phyloP scores from a whole-genome alignment of 2,797 vertebrate genomes.

The Chelidonichthys spinosus region DNA sequence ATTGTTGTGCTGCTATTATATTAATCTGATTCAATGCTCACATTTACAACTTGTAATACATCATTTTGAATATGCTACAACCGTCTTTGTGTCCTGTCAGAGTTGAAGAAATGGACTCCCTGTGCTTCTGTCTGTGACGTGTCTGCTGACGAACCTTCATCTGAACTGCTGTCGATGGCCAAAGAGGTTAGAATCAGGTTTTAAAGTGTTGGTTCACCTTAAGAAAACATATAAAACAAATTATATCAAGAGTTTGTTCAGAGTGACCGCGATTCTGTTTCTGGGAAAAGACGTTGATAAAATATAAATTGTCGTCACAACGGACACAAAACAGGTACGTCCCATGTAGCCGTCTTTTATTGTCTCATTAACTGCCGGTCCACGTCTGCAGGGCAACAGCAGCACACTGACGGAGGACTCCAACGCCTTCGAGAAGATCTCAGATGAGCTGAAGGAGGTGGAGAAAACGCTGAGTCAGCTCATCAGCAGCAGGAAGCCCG shows the following conservation, averaged over 20 bases:
- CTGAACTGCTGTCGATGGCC: neutral
- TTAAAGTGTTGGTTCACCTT: neutral
- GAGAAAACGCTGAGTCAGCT: neutral
- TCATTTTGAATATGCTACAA: neutral
- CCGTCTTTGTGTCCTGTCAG: constrained; percentile 31
- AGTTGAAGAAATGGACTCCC: constrained; percentile 9
- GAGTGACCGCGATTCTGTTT: neutral
- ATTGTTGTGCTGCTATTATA: neutral
- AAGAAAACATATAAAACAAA: neutral
- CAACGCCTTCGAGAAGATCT: neutral
- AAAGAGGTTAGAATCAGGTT: constrained; percentile 32
- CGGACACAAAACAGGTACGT: neutral
- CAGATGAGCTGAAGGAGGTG: constrained; percentile 40
- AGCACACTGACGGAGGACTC: constrained; percentile 10
- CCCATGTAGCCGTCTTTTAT: neutral
- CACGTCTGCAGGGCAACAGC: constrained; percentile 15
- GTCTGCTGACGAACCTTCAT: constrained; percentile 6
- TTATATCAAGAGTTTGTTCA: neutral
- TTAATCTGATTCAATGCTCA: neutral
- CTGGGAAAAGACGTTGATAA: no score
- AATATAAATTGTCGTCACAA: neutral
- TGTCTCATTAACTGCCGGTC: neutral
- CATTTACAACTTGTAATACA: neutral
- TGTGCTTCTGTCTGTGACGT: neutral
- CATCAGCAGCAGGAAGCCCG: neutral